A percentile compares a stretch with the other conserved stretches of the same genome.
These are phyloP conservation scores for Thecocarcelia acutangulata DNA, from an alignment of 2,888 invertebrate genomes.

Conservation along the genomic window DNA sequence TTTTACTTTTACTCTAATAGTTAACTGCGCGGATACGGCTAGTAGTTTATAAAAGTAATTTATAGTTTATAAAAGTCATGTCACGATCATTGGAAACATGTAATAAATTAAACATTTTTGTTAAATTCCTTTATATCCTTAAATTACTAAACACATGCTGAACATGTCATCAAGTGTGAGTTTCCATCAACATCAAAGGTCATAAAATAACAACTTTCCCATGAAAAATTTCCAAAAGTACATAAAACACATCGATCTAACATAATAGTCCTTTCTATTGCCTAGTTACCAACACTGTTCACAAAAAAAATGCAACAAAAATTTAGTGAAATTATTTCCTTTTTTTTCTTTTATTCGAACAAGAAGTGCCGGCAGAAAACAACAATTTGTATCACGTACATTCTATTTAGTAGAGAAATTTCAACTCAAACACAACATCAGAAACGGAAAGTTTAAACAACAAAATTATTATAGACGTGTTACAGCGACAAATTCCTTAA, in stretches of 20 bases:
- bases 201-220: conserved; percentile 27
- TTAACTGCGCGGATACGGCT: too few relatives aligned
- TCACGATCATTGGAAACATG: too few relatives aligned
- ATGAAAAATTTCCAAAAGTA: conserved; percentile 20
- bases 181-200: conserved; percentile 42
- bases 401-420: conserved; percentile 23
- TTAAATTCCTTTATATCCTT: too few relatives aligned
- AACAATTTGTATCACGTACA: conserved; percentile 7
- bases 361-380: conserved; percentile 21
- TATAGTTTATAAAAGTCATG: too few relatives aligned
- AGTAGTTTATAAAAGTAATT: too few relatives aligned
- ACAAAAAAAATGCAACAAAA: conserved; percentile 29
- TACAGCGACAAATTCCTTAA: not conserved
- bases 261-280: conserved; percentile 50
- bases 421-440: conserved; percentile 29
- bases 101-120: too few relatives aligned
- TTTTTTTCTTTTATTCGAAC: conserved; percentile 16
- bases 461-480: not conserved
- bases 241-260: conserved; percentile 64
- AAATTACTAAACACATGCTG: too few relatives aligned
- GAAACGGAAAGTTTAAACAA: conserved; percentile 50
- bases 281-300: conserved; percentile 51
- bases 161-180: not conserved
- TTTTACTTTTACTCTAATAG: too few relatives aligned
- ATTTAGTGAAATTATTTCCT: conserved; percentile 24